A percentile compares a stretch with the other conserved stretches of the same genome.
These are phyloP conservation scores for Mesorhabditis spiculigera DNA, from an alignment of 2,888 invertebrate genomes.

Conservation along the genomic window DNA sequence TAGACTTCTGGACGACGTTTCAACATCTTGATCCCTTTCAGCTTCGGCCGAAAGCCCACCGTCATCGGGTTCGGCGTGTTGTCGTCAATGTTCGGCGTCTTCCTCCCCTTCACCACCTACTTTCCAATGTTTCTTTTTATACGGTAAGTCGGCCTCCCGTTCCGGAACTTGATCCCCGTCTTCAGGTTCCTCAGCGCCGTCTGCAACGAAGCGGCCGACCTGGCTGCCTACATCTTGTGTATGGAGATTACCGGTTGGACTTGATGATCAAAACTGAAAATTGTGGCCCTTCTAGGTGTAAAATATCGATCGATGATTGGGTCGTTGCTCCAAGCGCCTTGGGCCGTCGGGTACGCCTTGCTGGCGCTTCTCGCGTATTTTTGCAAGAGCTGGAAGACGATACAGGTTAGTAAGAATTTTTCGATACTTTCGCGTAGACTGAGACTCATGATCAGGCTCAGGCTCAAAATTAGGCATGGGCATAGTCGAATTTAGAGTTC, in stretches of 20 bases:
- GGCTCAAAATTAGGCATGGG: background rate
- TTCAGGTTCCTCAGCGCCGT: constrained; percentile 32
- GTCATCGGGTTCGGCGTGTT: constrained; percentile 58
- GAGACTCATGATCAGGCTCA: no score
- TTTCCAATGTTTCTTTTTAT: constrained; percentile 53
- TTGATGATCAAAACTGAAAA: background rate
- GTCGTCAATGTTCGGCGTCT: constrained; percentile 57
- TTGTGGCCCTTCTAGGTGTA: constrained; percentile 18
- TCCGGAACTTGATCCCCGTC: background rate
- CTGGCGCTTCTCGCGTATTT: constrained; percentile 57
- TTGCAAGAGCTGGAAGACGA: constrained; percentile 54
- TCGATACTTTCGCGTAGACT: no score
- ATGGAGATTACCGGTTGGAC: constrained; percentile 57
- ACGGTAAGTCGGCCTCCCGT: constrained; percentile 32
- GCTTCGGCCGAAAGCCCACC: constrained; percentile 58
- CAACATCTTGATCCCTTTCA: constrained; percentile 12
- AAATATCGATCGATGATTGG: constrained; percentile 57
- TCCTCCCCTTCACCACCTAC: constrained; percentile 52
- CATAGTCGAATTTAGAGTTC: background rate
- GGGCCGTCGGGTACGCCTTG: constrained; percentile 58
- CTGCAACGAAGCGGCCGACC: constrained; percentile 57
- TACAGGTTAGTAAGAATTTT: constrained; percentile 33
- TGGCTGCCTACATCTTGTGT: constrained; percentile 57
- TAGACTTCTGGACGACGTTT: background rate
- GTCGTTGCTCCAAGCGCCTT: constrained; percentile 56